Conservation (phyloP, 1,140 invertebrate genomes). For the Meteorus sp. region DNA sequence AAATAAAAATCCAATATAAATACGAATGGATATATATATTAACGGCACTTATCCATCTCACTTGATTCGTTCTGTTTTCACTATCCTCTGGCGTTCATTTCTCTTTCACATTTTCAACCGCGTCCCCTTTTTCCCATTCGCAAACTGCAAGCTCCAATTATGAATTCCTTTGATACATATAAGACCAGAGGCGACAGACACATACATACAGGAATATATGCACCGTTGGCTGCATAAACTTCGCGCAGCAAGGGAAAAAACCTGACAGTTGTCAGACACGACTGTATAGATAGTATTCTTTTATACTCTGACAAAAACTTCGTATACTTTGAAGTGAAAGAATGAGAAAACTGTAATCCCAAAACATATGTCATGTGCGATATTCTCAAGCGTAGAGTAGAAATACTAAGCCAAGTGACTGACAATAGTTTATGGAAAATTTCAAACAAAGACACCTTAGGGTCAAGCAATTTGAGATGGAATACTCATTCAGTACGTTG, state of each 20-base stretch:
- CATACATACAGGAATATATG: background rate
- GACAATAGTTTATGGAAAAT: slow-evolving; percentile 6
- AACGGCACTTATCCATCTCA: too few relatives aligned
- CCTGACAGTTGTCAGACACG: slow-evolving; percentile 11
- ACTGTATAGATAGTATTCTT: too few relatives aligned
- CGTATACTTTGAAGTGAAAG: background rate
- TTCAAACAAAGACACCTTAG: background rate
- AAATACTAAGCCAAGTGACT: background rate
- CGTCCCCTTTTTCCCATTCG: slow-evolving; percentile 9
- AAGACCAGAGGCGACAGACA: background rate
- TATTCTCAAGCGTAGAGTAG: background rate
- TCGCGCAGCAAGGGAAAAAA: slow-evolving; percentile 12
- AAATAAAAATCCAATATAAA: too few relatives aligned
- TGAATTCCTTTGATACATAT: slow-evolving; percentile 19
- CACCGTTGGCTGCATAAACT: background rate
- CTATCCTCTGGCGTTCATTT: background rate
- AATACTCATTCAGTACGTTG: background rate
- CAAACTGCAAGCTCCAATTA: slow-evolving; percentile 18
- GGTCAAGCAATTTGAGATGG: slow-evolving; percentile 10
- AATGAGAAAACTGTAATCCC: background rate
- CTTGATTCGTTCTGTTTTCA: background rate
- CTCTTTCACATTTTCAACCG: background rate
- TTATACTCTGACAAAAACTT: too few relatives aligned
- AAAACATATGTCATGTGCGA: too few relatives aligned
- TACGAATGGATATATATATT: too few relatives aligned